A percentile compares a stretch with the other conserved stretches of the same genome.
These are phyloP conservation scores for Pemphredon lugubris DNA, from an alignment of 2,888 invertebrate species.

Conservation along the genomic window DNA sequence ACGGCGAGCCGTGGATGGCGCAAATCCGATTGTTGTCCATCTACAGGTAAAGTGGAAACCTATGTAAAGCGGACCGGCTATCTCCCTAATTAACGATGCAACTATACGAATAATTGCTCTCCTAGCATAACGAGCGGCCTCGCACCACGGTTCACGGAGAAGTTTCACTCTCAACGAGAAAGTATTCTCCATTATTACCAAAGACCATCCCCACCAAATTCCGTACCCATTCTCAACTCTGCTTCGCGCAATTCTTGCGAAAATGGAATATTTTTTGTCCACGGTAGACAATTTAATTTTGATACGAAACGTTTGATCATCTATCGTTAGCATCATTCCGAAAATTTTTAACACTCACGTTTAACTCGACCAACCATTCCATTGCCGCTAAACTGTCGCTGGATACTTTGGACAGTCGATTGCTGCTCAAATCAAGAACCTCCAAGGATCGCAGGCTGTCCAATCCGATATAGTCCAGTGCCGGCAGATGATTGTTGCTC, in stretches of 20 bases:
- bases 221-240: conserved; percentile 1
- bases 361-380: conserved; percentile 93
- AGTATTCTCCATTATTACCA: conserved; percentile 63
- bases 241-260: conserved; percentile 13
- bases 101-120: conserved; percentile 67
- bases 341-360: conserved; percentile 78
- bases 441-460: conserved; percentile 89
- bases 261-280: conserved; percentile 12
- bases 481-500: conserved; percentile 90
- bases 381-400: conserved; percentile 87
- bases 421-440: conserved; percentile 92
- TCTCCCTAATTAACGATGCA: conserved; percentile 71
- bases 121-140: conserved; percentile 66
- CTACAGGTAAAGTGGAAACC: conserved; percentile 67
- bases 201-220: conserved; percentile 27
- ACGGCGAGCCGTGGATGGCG: conserved; percentile 89
- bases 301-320: not conserved
- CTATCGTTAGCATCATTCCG: not conserved
- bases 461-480: conserved; percentile 89
- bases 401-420: conserved; percentile 86
- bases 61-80: conserved; percentile 54
- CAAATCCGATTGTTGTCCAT: conserved; percentile 93
- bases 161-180: conserved; percentile 77
- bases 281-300: not conserved
- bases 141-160: conserved; percentile 64